phyloP scores from a whole-genome alignment of 2,797 vertebrate genomes.

The Esox masquinongy region DNA sequence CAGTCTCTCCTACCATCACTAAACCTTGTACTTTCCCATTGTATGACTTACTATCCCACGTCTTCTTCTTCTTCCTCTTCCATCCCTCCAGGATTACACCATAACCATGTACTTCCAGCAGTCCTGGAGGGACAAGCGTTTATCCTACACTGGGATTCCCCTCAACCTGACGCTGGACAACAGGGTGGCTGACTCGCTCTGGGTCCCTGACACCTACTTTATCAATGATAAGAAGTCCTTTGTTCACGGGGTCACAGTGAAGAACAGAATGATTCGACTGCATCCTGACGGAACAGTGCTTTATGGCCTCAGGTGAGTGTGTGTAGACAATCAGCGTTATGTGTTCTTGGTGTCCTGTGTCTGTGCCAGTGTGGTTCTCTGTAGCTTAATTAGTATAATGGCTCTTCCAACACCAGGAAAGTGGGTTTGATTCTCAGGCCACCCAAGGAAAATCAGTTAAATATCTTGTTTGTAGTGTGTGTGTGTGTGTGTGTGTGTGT shows the following conservation, averaged over 20 bases:
- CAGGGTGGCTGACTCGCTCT: constrained; percentile 91
- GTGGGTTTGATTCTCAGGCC: neutral
- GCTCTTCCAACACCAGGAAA: neutral
- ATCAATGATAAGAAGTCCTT: constrained; percentile 96
- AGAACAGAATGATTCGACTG: constrained; percentile 93
- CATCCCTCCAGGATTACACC: constrained; percentile 85
- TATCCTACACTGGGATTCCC: constrained; percentile 90
- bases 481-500: constrained; percentile 6
- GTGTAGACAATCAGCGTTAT: neutral
- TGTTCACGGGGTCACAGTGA: constrained; percentile 93
- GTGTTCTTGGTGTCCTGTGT: constrained; percentile 4
- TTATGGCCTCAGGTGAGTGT: constrained; percentile 87
- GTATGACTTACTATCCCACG: constrained; percentile 7
- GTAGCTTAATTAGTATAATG: neutral
- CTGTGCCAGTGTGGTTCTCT: neutral
- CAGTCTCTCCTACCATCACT: neutral
- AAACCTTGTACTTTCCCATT: neutral
- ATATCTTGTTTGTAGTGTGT: neutral
- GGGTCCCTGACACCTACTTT: constrained; percentile 96
- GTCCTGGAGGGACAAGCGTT: constrained; percentile 91
- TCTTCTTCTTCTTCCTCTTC: constrained; percentile 14
- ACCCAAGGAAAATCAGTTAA: neutral
- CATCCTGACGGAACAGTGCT: constrained; percentile 94
- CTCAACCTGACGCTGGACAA: constrained; percentile 92
- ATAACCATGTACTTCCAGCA: constrained; percentile 95